phyloP scores from a whole-genome alignment of 2,113 vertebrate genomes.

The Hemibagrus wyckioides region DNA sequence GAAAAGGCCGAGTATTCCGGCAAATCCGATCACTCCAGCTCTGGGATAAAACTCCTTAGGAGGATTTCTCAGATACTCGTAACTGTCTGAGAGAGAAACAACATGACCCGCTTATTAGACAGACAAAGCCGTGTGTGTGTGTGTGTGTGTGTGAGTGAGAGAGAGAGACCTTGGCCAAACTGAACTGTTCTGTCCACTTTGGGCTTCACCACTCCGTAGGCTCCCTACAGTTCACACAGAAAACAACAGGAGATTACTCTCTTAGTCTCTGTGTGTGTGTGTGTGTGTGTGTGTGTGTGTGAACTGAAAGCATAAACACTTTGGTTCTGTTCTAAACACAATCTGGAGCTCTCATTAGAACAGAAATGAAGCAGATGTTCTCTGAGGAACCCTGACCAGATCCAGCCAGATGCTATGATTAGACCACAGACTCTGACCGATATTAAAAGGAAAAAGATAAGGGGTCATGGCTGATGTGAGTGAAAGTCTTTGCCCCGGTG shows the following conservation, averaged over 20 bases:
- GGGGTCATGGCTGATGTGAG: too few species aligned
- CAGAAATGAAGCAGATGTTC: too few species aligned
- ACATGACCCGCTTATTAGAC: not conserved
- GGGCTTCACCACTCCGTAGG: conserved; percentile 76
- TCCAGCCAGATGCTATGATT: too few species aligned
- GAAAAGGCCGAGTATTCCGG: conserved; percentile 86
- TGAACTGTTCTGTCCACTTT: conserved; percentile 76
- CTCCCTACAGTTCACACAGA: conserved; percentile 60
- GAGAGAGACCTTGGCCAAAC: conserved; percentile 74
- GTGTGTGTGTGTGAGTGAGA: not conserved
- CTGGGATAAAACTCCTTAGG: conserved; percentile 91
- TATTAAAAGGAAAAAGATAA: too few species aligned
- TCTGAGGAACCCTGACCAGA: too few species aligned
- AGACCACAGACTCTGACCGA: too few species aligned
- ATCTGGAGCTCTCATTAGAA: too few species aligned
- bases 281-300: conserved; percentile 17
- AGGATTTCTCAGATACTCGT: conserved; percentile 80
- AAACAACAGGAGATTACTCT: not conserved
- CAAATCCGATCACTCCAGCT: conserved; percentile 88
- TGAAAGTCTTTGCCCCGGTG: not conserved
- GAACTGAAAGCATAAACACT: too few species aligned
- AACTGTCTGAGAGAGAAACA: conserved; percentile 73
- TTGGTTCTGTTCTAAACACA: too few species aligned
- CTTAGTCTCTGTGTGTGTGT: conserved; percentile 9
- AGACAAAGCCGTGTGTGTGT: not conserved